phyloP scores from a whole-genome alignment of 2,113 vertebrate species.

The Sinocyclocheilus maitianheensis region DNA sequence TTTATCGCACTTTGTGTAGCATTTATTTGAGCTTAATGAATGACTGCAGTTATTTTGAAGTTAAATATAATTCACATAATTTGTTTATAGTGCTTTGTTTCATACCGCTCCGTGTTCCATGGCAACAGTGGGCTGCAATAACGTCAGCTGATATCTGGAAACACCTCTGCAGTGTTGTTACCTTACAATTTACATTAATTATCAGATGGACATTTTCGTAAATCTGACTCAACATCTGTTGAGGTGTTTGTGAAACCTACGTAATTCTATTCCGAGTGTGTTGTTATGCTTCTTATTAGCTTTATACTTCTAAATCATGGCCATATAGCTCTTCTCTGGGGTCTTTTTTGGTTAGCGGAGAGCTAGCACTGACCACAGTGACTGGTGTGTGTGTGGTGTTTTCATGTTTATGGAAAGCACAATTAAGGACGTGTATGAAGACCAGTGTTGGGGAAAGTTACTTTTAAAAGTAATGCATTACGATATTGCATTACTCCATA shows the following conservation, averaged over 20 bases:
- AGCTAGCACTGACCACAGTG: neutral
- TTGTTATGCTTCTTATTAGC: slow-evolving; percentile 1
- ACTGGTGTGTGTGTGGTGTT: neutral
- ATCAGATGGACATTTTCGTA: neutral
- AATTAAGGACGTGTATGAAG: neutral
- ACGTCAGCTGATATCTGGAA: slow-evolving; percentile 34
- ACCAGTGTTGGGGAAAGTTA: neutral
- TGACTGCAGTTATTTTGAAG: slow-evolving; percentile 37
- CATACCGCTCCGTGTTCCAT: slow-evolving; percentile 38
- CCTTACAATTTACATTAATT: slow-evolving; percentile 15
- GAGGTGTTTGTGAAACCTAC: slow-evolving; percentile 21
- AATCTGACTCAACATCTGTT: slow-evolving; percentile 20
- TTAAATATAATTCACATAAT: slow-evolving; percentile 41
- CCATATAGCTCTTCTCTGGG: neutral
- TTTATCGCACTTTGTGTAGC: slow-evolving; percentile 39
- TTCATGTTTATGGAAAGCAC: slow-evolving; percentile 22
- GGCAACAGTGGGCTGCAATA: slow-evolving; percentile 25
- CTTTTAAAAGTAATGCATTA: too few species aligned
- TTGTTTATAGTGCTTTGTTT: slow-evolving; percentile 46
- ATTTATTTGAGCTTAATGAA: slow-evolving; percentile 37
- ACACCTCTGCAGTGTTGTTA: slow-evolving; percentile 25
- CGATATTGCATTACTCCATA: too few species aligned
- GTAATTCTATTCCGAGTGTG: slow-evolving; percentile 25
- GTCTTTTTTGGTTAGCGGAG: neutral
- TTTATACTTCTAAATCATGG: neutral